phyloP scores from a whole-genome alignment of 2,113 vertebrate species.

The Peromyscus polionotus region DNA sequence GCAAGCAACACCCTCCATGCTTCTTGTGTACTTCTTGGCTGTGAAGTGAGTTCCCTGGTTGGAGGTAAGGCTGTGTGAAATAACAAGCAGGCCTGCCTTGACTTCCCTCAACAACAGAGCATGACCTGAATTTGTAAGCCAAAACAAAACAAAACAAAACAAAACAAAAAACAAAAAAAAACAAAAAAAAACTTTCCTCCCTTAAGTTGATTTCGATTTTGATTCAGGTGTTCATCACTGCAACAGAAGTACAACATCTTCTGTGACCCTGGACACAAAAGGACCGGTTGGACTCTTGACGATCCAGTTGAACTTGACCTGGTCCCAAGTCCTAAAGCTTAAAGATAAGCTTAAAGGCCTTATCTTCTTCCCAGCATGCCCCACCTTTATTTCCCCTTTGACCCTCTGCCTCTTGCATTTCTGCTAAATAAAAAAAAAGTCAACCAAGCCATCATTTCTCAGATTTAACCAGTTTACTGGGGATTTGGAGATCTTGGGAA shows the following conservation, averaged over 20 bases:
- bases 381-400: neutral
- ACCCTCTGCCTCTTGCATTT: neutral
- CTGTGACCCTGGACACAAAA: neutral
- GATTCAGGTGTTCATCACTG: neutral
- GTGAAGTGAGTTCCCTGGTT: neutral
- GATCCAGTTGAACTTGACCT: neutral
- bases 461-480: constrained; percentile 4
- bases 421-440: neutral
- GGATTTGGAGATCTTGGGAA: neutral
- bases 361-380: neutral
- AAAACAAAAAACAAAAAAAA: neutral
- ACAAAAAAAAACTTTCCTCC: neutral
- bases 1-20: neutral
- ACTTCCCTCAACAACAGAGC: neutral
- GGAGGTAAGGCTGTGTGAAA: neutral
- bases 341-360: neutral
- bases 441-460: neutral
- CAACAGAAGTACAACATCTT: neutral
- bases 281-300: neutral
- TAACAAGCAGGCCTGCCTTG: neutral
- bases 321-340: neutral
- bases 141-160: neutral
- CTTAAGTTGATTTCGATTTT: neutral
- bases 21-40: neutral
- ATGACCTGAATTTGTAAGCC: too few relatives aligned